phyloP scores from a whole-genome alignment of 2,888 invertebrate genomes.

The Fabriciana adippe region DNA sequence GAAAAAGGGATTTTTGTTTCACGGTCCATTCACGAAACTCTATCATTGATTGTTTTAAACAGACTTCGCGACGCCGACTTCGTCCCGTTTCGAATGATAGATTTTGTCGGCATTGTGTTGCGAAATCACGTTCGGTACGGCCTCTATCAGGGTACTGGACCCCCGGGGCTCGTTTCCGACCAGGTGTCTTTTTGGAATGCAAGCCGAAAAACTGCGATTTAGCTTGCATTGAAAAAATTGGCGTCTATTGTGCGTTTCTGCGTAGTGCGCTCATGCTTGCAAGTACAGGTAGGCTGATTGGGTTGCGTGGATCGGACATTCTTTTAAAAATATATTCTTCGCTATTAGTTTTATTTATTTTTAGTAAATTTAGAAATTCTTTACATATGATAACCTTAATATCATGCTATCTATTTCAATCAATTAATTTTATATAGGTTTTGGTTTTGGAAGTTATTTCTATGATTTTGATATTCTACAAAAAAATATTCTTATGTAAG shows the following conservation, averaged over 20 bases:
- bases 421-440: no score
- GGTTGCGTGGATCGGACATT: slow-evolving; percentile 18
- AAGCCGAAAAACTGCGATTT: slow-evolving; percentile 77
- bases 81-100: slow-evolving; percentile 51
- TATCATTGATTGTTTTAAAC: slow-evolving; percentile 81
- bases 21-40: slow-evolving; percentile 72
- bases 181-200: slow-evolving; percentile 81
- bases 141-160: slow-evolving; percentile 71
- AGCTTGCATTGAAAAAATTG: slow-evolving; percentile 67
- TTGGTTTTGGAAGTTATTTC: no score
- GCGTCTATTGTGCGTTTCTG: slow-evolving; percentile 73
- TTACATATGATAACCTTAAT: no score
- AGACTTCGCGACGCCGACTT: slow-evolving; percentile 76
- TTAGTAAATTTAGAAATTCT: background rate
- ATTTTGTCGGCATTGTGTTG: slow-evolving; percentile 62
- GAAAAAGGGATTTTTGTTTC: slow-evolving; percentile 71
- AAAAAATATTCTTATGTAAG: no score
- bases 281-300: slow-evolving; percentile 62
- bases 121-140: slow-evolving; percentile 65
- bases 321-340: slow-evolving; percentile 4
- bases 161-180: slow-evolving; percentile 81
- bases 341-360: slow-evolving; percentile 7
- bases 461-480: no score
- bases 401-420: no score
- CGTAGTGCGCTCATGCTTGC: slow-evolving; percentile 62